Percentiles rank a stretch among this genome's conserved stretches.
Conservation (phyloP, 1,140 invertebrate genomes). For the Euschistus heros region DNA sequence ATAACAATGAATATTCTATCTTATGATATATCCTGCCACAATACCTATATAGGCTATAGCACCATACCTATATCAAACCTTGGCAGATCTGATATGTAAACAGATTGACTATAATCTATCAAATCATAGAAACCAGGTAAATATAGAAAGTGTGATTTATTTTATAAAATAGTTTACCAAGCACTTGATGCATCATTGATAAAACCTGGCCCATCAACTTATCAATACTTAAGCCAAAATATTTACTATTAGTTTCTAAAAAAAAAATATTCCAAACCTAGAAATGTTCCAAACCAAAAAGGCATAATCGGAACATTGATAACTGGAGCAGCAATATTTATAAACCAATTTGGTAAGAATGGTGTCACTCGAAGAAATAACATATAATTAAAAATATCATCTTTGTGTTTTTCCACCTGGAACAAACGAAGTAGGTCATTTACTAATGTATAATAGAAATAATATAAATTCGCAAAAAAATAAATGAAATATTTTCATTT, state of each 20-base stretch:
- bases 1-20: too few relatives aligned
- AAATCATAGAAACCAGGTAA: too few relatives aligned
- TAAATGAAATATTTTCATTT: not conserved
- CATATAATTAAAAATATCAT: slow-evolving; percentile 91
- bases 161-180: too few relatives aligned
- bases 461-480: not conserved
- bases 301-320: slow-evolving; percentile 86
- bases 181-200: too few relatives aligned
- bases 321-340: slow-evolving; percentile 93
- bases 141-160: too few relatives aligned
- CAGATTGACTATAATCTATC: too few relatives aligned
- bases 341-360: slow-evolving; percentile 99
- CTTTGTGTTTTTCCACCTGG: slow-evolving; percentile 67
- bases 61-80: too few relatives aligned
- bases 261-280: slow-evolving; percentile 42
- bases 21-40: too few relatives aligned
- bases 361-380: slow-evolving; percentile 95
- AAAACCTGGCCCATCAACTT: not conserved
- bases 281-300: slow-evolving; percentile 86
- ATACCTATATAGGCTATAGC: too few relatives aligned
- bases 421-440: slow-evolving; percentile 21
- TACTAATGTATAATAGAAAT: slow-evolving; percentile 14
- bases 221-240: slow-evolving; percentile 1
- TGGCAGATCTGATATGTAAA: too few relatives aligned
- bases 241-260: slow-evolving; percentile 2